Conservation (phyloP, 2,113 vertebrate genomes). For the Dascyllus trimaculatus region DNA sequence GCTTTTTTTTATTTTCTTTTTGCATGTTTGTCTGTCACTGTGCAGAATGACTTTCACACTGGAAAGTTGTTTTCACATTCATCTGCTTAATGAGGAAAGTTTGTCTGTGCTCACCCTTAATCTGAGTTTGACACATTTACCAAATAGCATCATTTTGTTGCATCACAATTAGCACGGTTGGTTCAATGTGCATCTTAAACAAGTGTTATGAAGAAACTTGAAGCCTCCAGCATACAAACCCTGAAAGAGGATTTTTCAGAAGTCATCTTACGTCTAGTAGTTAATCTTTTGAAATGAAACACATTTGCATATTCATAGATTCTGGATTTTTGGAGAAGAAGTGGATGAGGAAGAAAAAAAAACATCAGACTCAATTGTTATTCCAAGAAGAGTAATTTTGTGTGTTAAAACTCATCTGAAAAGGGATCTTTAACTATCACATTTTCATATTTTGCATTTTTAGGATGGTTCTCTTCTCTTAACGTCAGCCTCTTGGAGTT, state of each 20-base stretch:
- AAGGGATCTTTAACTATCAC: neutral
- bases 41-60: neutral
- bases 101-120: neutral
- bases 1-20: neutral
- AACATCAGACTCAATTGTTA: neutral
- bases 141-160: neutral
- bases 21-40: neutral
- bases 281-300: conserved; percentile 13
- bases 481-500: conserved; percentile 97
- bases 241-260: conserved; percentile 7
- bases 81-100: neutral
- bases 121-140: too few relatives aligned
- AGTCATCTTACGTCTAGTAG: neutral
- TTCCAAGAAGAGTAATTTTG: neutral
- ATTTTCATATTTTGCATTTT: conserved; percentile 77
- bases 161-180: neutral
- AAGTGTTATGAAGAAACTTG: neutral
- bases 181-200: neutral
- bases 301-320: neutral
- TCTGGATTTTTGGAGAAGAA: neutral
- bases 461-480: conserved; percentile 96
- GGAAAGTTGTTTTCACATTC: neutral
- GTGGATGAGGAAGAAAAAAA: neutral
- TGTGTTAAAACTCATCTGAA: neutral
- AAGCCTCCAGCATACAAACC: neutral